A percentile compares a stretch with the other conserved stretches of the same genome.
Evolutionary conservation across 2,888 invertebrate genomes (phyloP).

Genomic region (Trilocha varians): DNA sequence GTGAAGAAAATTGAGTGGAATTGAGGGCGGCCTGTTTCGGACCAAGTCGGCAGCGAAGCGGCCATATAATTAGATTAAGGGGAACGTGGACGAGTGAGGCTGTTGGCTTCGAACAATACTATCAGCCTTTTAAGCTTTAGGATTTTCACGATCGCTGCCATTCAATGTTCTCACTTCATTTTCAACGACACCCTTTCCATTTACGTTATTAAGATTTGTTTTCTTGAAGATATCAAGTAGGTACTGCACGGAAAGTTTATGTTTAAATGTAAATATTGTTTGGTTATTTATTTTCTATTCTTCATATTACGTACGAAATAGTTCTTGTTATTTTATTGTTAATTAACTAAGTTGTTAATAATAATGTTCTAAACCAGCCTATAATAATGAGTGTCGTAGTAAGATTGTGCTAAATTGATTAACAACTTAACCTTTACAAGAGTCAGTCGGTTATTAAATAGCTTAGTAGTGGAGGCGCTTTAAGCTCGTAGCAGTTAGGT

Average conservation of each 20-base stretch:
- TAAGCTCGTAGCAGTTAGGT: constrained; percentile 15
- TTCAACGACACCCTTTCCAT: constrained; percentile 16
- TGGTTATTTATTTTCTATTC: no score
- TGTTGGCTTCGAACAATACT: constrained; percentile 50
- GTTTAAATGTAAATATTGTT: no score
- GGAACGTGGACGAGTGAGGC: constrained; percentile 47
- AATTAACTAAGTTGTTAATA: no score
- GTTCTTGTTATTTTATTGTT: no score
- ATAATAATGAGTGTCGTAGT: no score
- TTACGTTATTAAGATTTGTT: constrained; percentile 4
- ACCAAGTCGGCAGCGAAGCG: constrained; percentile 52
- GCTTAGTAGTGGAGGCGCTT: not conserved
- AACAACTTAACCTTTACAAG: not conserved
- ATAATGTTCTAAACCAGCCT: no score
- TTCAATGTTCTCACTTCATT: constrained; percentile 31
- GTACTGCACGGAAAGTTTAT: no score
- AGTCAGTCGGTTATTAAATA: not conserved
- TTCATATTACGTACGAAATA: no score
- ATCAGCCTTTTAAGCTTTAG: constrained; percentile 47
- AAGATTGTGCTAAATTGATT: no score
- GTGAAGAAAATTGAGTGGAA: constrained; percentile 42
- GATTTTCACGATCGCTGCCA: constrained; percentile 40
- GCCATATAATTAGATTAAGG: constrained; percentile 66
- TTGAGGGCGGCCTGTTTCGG: constrained; percentile 38
- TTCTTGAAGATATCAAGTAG: no score